A percentile compares a stretch with the other conserved stretches of the same genome.
Conservation (phyloP, 2,797 vertebrate species). For the Okamejei kenojei region DNA sequence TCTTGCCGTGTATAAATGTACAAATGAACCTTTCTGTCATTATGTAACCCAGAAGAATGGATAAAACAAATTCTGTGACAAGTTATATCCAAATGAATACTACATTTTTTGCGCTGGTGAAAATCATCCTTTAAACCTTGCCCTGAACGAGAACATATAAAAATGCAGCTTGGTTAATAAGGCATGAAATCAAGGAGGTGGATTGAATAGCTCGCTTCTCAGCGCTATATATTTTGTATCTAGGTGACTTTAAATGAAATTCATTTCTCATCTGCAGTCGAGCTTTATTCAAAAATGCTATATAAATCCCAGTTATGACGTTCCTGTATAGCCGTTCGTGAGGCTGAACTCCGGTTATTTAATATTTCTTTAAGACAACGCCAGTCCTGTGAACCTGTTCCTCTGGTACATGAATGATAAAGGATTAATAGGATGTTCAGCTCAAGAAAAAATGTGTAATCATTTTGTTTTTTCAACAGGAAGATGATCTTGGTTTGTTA, state of each 20-base stretch:
- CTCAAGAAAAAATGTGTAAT: not conserved
- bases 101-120: not conserved
- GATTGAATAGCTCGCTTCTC: not conserved
- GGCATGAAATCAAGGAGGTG: not conserved
- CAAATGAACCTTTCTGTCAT: not conserved
- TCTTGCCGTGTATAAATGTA: not conserved
- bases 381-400: not conserved
- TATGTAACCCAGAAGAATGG: not conserved
- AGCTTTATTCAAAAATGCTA: not conserved
- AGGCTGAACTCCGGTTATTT: not conserved
- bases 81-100: not conserved
- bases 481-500: slow-evolving; percentile 3
- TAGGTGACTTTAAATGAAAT: not conserved
- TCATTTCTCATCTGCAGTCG: not conserved
- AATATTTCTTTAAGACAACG: not conserved
- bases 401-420: slow-evolving; percentile 17
- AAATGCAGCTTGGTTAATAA: slow-evolving; percentile 11
- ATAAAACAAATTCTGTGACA: not conserved
- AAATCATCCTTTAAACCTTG: not conserved
- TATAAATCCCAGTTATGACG: not conserved
- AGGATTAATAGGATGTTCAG: slow-evolving; percentile 25
- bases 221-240: not conserved
- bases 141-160: not conserved
- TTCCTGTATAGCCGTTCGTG: not conserved
- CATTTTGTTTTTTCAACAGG: slow-evolving; percentile 7